A percentile compares a stretch with the other conserved stretches of the same genome.
Evolutionary conservation across 1,140 invertebrate species (phyloP).

Genomic region (Orchestia grillus): DNA sequence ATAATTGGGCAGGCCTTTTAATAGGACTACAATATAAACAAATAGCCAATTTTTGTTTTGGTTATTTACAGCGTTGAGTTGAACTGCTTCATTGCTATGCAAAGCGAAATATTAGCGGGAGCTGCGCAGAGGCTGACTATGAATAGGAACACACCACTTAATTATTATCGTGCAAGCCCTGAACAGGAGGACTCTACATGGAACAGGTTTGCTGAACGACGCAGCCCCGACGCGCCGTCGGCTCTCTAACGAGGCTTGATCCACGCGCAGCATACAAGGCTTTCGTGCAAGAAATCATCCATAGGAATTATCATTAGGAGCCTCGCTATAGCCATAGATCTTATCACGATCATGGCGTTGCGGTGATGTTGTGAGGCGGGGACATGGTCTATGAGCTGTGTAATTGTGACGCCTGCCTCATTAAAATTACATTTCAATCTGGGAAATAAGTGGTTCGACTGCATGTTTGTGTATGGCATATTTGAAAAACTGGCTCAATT

Average conservation of each 20-base stretch:
- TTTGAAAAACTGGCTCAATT: background rate
- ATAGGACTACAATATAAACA: background rate
- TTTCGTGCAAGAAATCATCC: background rate
- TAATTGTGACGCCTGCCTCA: background rate
- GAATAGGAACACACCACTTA: background rate
- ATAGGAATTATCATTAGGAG: background rate
- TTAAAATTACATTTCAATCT: background rate
- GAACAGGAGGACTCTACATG: background rate
- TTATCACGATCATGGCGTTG: background rate
- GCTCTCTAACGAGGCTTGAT: background rate
- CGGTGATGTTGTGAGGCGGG: background rate
- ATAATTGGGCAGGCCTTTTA: background rate
- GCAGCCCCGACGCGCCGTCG: no score
- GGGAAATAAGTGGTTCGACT: background rate
- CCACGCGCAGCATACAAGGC: background rate
- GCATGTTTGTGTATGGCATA: background rate
- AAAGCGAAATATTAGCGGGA: background rate
- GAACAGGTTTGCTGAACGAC: background rate
- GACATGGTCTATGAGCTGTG: background rate
- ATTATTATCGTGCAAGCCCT: background rate
- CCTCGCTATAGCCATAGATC: background rate
- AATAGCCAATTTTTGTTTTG: no score
- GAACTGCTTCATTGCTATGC: background rate
- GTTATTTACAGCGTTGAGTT: background rate
- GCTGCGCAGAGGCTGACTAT: background rate